Evolutionary conservation across 2,113 vertebrate genomes (phyloP).

Genomic region (Oophaga pumilio): DNA sequence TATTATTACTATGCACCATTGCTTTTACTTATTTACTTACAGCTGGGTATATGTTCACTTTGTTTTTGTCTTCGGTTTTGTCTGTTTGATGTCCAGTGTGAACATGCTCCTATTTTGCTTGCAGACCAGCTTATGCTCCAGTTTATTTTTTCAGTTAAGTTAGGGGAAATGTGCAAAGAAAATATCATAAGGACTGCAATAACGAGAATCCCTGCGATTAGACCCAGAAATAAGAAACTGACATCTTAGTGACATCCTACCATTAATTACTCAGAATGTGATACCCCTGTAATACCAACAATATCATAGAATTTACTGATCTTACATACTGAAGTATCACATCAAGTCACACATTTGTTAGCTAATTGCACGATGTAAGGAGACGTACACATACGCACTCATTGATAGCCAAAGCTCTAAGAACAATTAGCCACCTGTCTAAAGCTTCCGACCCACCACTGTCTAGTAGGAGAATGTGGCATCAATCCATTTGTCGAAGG

Average conservation of each 20-base stretch:
- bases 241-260: background rate
- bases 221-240: background rate
- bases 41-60: too few species aligned
- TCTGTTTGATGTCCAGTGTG: too few species aligned
- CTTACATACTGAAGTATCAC: background rate
- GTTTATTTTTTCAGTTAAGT: too few species aligned
- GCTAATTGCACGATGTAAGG: background rate
- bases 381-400: background rate
- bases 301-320: background rate
- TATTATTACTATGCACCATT: too few species aligned
- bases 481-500: constrained; percentile 1
- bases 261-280: background rate
- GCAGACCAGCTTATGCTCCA: too few species aligned
- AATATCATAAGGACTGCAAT: background rate
- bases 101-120: too few species aligned
- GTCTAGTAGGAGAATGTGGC: background rate
- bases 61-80: too few species aligned
- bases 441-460: constrained; percentile 20
- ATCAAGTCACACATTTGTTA: background rate
- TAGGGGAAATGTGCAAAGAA: too few species aligned
- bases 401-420: constrained; percentile 18
- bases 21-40: too few species aligned
- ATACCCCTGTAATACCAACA: background rate
- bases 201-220: background rate
- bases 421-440: constrained; percentile 40